These are phyloP conservation scores for Axis porcinus DNA, from an alignment of 2,113 vertebrate genomes.

Conservation along the genomic window DNA sequence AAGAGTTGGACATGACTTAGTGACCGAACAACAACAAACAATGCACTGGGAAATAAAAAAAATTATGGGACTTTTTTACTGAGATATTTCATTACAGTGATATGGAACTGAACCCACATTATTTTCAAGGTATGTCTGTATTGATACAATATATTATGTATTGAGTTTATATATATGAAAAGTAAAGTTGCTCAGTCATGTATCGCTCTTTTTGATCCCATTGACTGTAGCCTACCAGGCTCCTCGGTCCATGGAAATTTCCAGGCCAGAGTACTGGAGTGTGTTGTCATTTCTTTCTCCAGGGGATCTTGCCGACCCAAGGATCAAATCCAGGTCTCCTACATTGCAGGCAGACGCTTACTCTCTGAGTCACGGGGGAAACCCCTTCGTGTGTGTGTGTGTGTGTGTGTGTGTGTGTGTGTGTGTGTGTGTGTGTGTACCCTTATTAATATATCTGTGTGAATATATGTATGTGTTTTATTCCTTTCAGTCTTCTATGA, in stretches of 20 bases:
- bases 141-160: neutral
- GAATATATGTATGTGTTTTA: neutral
- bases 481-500: neutral
- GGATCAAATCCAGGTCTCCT: neutral
- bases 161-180: neutral
- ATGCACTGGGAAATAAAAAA: neutral
- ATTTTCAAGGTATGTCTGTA: neutral
- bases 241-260: rapidly evolving
- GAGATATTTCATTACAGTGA: neutral
- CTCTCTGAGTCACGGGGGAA: neutral
- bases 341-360: neutral
- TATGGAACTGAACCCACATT: neutral
- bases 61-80: neutral
- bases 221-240: neutral
- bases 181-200: neutral
- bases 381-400: neutral
- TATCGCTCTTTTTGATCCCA: rapidly evolving
- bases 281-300: neutral
- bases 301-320: neutral
- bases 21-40: neutral
- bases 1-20: neutral
- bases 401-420: too few species aligned
- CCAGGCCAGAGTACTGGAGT: neutral
- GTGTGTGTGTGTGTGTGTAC: too few species aligned
- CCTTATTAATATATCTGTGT: neutral